Base-by-base conservation (phyloP, 2,113 vertebrate species). In the Scytalopus superciliaris region DNA sequence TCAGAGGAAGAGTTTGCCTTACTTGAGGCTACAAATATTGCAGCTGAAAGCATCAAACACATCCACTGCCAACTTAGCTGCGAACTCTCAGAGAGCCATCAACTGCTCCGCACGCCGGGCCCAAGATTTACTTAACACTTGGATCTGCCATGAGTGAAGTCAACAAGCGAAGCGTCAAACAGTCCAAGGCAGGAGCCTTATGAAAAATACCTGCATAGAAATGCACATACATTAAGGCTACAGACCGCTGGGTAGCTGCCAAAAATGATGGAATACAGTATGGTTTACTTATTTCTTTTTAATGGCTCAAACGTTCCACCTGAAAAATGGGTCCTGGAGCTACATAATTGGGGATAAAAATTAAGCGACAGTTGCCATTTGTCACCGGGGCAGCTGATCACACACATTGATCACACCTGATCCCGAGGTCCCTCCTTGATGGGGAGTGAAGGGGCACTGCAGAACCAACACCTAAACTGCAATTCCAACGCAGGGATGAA, bases 251-350 rank as follows among this genome's bases (percentile, higher is more conserved):
- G 97, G 96, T 87, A 97, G 92, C 97, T 98, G 98, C 98, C 98
- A 98, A 67, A 95, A 97, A 97, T 98, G 97, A 98, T 98, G 97
- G 98, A 98, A 96, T 96, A 74, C 92, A 45, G 96, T 86, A 94
- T 67, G 97, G 97, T 98, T 98, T 98, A 97, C 98, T 98, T 98
- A 98, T 98, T 98, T 98, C 97, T 98, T 98, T 98, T 98, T 98
- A 98, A 98, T 97, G 96, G 97, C 96, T 96, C 93, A 96, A 96
- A 91, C 97, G 95, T 94, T 97, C 97, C 96, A 96, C 97, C 98
- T 98, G 98, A 98, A 98, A 98, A 98, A 98, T 98, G 97, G 97
- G 95, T 97, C 97, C 96, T 60, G 59, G 96, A 97, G 98, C 97
- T 96, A 94, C 97, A 94, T 98, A 98, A 98, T 97, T 97, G 97